Conservation (phyloP, 2,888 invertebrate species). For the Argyresthia goedartella region DNA sequence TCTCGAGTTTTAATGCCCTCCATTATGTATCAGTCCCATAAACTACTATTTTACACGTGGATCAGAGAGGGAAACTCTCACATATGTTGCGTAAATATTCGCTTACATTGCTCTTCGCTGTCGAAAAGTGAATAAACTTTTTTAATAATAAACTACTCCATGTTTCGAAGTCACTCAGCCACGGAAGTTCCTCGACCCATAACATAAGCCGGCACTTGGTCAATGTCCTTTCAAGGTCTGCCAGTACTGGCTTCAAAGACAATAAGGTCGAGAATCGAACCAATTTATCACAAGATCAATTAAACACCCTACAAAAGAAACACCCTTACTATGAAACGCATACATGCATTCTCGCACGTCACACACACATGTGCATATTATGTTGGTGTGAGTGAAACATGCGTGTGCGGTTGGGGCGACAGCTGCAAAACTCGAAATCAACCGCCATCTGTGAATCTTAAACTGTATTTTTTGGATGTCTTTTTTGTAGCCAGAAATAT, state of each 20-base stretch:
- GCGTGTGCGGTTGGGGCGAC: constrained; percentile 38
- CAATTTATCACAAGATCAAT: not conserved
- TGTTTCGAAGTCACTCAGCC: no score
- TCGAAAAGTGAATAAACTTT: no score
- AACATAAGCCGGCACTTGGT: no score
- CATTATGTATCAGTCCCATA: no score
- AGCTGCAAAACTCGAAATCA: constrained; percentile 63
- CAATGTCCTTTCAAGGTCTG: no score
- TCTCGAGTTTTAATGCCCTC: no score
- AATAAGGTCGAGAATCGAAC: not conserved
- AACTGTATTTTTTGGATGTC: constrained; percentile 36
- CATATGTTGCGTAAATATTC: no score
- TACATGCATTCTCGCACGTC: not conserved
- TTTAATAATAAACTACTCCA: no score
- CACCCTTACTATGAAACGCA: constrained; percentile 2
- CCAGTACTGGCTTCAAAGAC: not conserved
- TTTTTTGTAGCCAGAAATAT: not conserved
- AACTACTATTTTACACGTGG: no score
- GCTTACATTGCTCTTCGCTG: no score
- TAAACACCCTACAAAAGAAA: constrained; percentile 1
- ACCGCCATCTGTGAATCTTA: constrained; percentile 37
- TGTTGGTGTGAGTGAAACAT: constrained; percentile 2
- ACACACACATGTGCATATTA: not conserved
- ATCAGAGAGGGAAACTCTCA: no score
- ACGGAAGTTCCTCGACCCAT: no score